Evolutionary conservation across 1,140 invertebrate genomes (phyloP).

Genomic region (Chironomus tepperi): DNA sequence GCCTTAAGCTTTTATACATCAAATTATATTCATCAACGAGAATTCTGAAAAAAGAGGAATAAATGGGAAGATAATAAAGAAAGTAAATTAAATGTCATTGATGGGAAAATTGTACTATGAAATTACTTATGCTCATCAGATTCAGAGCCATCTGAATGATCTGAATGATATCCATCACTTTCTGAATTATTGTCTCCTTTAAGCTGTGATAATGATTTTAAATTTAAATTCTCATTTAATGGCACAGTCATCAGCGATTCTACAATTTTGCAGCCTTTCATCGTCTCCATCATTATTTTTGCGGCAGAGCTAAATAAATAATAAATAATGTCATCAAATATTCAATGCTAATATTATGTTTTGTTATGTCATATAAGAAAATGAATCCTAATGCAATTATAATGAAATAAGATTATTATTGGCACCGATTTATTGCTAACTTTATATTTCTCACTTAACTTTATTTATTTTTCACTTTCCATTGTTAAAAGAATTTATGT

Average conservation of each 20-base stretch:
- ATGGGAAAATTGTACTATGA: slow-evolving; percentile 29
- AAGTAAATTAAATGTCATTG: slow-evolving; percentile 24
- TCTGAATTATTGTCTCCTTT: slow-evolving; percentile 41
- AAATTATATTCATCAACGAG: slow-evolving; percentile 71
- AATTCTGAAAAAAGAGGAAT: slow-evolving; percentile 45
- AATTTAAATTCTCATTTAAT: neutral
- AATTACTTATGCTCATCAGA: slow-evolving; percentile 55
- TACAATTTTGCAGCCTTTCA: slow-evolving; percentile 69
- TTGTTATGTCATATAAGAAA: no score
- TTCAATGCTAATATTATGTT: neutral
- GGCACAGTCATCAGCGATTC: slow-evolving; percentile 59
- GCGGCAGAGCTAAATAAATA: slow-evolving; percentile 54
- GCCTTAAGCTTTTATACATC: slow-evolving; percentile 74
- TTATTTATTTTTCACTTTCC: no score
- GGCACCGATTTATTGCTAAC: no score
- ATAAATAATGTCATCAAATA: no score
- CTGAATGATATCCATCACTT: slow-evolving; percentile 70
- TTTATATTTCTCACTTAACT: no score
- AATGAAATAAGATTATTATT: no score
- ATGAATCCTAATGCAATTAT: no score
- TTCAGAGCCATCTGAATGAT: slow-evolving; percentile 49
- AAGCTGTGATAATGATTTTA: slow-evolving; percentile 27
- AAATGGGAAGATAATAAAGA: slow-evolving; percentile 4
- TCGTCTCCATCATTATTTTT: slow-evolving; percentile 72
- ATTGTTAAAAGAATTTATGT: no score